These are phyloP conservation scores for Clunio marinus DNA, from an alignment of 2,888 invertebrate species.

Conservation along the genomic window DNA sequence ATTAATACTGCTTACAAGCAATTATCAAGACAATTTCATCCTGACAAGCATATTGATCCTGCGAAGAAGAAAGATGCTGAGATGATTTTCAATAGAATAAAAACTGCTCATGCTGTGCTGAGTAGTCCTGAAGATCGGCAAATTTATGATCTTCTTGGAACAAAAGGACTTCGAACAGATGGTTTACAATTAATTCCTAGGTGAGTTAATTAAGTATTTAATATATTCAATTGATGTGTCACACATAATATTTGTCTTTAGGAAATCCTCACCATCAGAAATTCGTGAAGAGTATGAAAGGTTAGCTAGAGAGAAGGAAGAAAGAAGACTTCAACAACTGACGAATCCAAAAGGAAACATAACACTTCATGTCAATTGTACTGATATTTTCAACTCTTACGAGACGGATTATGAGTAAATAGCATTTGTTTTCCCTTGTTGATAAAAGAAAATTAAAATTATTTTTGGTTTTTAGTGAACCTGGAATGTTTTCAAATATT, in stretches of 20 bases:
- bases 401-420: slow-evolving; percentile 58
- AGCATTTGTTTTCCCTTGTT: slow-evolving; percentile 34
- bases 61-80: slow-evolving; percentile 84
- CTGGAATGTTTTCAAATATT: slow-evolving; percentile 62
- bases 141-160: slow-evolving; percentile 88
- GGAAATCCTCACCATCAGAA: slow-evolving; percentile 89
- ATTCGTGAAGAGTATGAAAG: slow-evolving; percentile 96
- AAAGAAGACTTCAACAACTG: slow-evolving; percentile 78
- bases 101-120: slow-evolving; percentile 91
- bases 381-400: slow-evolving; percentile 84
- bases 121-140: slow-evolving; percentile 90
- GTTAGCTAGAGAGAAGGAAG: slow-evolving; percentile 76
- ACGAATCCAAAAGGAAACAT: slow-evolving; percentile 90
- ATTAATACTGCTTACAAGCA: slow-evolving; percentile 90
- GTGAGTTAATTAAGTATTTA: background rate
- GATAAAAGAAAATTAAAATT: background rate
- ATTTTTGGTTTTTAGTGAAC: slow-evolving; percentile 46
- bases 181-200: slow-evolving; percentile 84
- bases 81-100: slow-evolving; percentile 84
- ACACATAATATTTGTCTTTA: slow-evolving; percentile 51
- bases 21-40: slow-evolving; percentile 90
- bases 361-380: slow-evolving; percentile 84
- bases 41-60: slow-evolving; percentile 89
- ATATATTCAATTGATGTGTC: background rate
- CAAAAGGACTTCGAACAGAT: slow-evolving; percentile 85